Percentiles rank a stretch among this genome's conserved stretches.
phyloP scores from a whole-genome alignment of 2,888 invertebrate species.

The Ferrisia virgata region DNA sequence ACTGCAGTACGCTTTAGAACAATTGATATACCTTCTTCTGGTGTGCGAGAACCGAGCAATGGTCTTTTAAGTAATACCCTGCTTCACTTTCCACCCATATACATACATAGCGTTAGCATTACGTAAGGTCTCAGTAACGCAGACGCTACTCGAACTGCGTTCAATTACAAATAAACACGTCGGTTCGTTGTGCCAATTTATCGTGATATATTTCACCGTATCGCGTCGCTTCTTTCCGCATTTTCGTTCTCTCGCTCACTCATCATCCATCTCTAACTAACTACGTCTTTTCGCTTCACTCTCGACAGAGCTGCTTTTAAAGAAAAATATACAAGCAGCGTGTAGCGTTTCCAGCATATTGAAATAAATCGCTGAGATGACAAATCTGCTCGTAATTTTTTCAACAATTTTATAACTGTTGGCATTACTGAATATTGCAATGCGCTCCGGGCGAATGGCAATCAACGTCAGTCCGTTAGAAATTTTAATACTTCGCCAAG shows the following conservation, averaged over 20 bases:
- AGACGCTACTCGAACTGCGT: background rate
- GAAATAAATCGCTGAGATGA: slow-evolving; percentile 24
- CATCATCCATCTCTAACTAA: too few relatives aligned
- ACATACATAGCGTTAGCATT: background rate
- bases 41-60: background rate
- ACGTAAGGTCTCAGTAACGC: background rate
- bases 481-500: background rate
- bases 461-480: slow-evolving; percentile 3
- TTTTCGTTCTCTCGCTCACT: too few relatives aligned
- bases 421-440: background rate
- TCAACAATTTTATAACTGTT: slow-evolving; percentile 17
- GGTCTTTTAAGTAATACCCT: background rate
- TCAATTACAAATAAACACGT: slow-evolving; percentile 10
- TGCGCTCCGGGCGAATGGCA: background rate
- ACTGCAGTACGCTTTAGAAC: too few relatives aligned
- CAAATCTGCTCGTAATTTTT: slow-evolving; percentile 2
- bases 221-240: background rate
- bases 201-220: background rate
- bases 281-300: background rate
- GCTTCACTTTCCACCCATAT: too few relatives aligned
- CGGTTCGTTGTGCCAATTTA: slow-evolving; percentile 20
- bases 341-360: background rate
- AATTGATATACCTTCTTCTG: too few relatives aligned
- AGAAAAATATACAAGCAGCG: too few relatives aligned
- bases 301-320: background rate